Conservation (phyloP, 2,113 vertebrate species). For the Physeter macrocephalus region DNA sequence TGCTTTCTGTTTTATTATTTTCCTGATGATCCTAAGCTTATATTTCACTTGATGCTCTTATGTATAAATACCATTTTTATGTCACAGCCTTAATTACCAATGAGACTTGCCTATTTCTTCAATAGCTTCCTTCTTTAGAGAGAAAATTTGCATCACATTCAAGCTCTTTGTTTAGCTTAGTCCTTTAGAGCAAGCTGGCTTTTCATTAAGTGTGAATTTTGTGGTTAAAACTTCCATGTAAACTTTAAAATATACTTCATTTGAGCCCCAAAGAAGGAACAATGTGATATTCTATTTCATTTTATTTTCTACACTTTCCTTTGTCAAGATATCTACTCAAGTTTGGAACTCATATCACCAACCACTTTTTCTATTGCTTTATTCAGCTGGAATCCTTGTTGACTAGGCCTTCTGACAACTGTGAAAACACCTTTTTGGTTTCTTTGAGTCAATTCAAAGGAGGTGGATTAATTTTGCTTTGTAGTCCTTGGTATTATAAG, state of each 20-base stretch:
- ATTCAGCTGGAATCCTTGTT: slow-evolving; percentile 60
- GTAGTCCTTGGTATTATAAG: neutral
- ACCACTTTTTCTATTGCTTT: slow-evolving; percentile 40
- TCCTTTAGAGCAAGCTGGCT: neutral
- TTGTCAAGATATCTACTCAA: slow-evolving; percentile 9
- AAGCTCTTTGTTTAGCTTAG: neutral
- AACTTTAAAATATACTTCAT: neutral
- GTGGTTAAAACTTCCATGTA: neutral
- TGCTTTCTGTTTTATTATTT: neutral
- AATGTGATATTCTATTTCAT: neutral
- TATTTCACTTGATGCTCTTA: neutral
- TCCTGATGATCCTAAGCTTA: neutral
- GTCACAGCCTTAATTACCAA: neutral
- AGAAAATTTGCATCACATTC: neutral
- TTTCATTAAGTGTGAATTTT: neutral
- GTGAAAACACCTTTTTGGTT: slow-evolving; percentile 39
- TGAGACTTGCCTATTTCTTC: neutral
- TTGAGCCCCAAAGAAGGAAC: neutral
- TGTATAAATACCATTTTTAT: neutral
- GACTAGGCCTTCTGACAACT: slow-evolving; percentile 41
- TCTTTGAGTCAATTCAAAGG: slow-evolving; percentile 8
- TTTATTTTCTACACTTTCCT: slow-evolving; percentile 12
- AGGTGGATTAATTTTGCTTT: neutral
- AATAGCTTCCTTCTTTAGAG: neutral
- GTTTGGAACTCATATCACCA: slow-evolving; percentile 55